A percentile compares a stretch with the other conserved stretches of the same genome.
These are phyloP conservation scores for Hiodon tergisus DNA, from an alignment of 2,113 vertebrate species.

Conservation along the genomic window DNA sequence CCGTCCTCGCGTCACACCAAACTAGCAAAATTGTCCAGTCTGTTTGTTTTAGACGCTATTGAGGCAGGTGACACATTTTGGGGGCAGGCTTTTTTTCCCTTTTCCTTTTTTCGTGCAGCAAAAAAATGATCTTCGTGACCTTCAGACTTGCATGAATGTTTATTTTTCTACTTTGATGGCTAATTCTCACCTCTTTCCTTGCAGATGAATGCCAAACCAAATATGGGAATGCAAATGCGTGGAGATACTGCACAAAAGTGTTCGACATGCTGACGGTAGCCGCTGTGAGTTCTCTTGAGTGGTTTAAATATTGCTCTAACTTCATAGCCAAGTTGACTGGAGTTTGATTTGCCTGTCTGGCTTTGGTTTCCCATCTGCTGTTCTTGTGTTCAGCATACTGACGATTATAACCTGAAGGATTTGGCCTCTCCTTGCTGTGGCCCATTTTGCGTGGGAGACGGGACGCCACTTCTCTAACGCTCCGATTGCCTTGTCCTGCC, in stretches of 20 bases:
- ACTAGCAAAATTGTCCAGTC: no score
- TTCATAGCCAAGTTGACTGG: no score
- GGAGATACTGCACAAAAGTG: constrained; percentile 96
- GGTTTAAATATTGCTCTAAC: no score
- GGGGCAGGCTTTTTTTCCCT: no score
- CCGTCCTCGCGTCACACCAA: neutral
- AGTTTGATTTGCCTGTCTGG: neutral
- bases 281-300: constrained; percentile 72
- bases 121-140: no score
- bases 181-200: constrained; percentile 35
- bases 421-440: neutral
- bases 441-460: neutral
- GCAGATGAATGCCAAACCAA: constrained; percentile 97
- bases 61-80: no score
- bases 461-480: no score
- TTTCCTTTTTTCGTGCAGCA: no score
- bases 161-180: neutral
- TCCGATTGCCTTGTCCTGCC: neutral
- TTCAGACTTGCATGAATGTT: no score
- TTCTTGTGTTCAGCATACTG: no score
- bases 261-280: constrained; percentile 98
- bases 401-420: no score
- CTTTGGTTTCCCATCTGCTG: neutral
- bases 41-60: no score
- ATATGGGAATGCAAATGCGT: constrained; percentile 94